These are phyloP conservation scores for Darevskia mixta DNA, from an alignment of 2,797 vertebrate genomes.

Conservation along the genomic window DNA sequence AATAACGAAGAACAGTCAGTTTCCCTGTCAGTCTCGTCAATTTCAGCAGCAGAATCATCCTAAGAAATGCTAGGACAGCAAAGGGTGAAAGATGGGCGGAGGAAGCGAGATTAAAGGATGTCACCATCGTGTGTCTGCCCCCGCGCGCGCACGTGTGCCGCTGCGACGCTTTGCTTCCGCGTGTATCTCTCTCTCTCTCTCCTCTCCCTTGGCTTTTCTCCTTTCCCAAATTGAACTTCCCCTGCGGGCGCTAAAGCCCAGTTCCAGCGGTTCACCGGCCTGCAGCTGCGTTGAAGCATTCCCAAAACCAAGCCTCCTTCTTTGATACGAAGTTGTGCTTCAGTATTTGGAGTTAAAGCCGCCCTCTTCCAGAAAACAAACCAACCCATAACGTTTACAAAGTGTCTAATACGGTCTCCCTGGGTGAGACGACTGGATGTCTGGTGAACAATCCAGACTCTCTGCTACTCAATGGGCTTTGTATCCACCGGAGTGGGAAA, in stretches of 20 bases:
- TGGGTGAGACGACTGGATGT: background rate
- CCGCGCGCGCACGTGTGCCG: slow-evolving; percentile 10
- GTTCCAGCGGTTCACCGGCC: too few relatives aligned
- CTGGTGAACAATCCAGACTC: background rate
- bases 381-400: background rate
- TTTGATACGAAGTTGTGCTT: background rate
- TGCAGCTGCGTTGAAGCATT: background rate
- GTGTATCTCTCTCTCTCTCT: background rate
- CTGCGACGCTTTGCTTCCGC: slow-evolving; percentile 30
- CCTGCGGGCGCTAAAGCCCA: background rate
- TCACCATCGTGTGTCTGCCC: background rate
- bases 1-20: background rate
- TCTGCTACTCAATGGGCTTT: background rate
- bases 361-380: background rate
- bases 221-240: background rate
- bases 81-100: background rate
- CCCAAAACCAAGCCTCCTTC: background rate
- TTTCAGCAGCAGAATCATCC: background rate
- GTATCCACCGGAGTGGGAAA: background rate
- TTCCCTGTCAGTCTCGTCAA: background rate
- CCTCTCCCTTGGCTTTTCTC: too few relatives aligned
- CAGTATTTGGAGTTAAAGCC: background rate
- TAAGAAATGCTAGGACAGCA: too few relatives aligned
- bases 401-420: background rate
- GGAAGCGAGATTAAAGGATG: slow-evolving; percentile 35